These are phyloP conservation scores for Trichonephila inaurata DNA, from an alignment of 1,140 invertebrate species.

Conservation along the genomic window DNA sequence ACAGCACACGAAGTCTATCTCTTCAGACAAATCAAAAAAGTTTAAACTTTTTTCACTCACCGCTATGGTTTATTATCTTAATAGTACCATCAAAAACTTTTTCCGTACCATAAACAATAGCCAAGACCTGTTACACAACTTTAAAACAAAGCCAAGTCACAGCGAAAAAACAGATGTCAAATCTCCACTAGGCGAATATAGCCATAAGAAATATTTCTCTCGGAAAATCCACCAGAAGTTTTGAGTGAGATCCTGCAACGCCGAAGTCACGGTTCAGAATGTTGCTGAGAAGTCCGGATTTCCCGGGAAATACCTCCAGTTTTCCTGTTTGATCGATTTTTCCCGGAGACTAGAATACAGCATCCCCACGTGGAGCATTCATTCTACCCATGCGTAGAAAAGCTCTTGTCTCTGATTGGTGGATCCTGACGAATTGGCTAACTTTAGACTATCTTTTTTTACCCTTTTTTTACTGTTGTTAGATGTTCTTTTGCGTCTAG, in stretches of 20 bases:
- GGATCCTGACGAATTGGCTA: constrained; percentile 27
- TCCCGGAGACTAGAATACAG: constrained; percentile 9
- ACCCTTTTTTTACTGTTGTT: neutral
- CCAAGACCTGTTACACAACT: too few species aligned
- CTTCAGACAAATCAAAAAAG: too few species aligned
- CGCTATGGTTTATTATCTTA: too few species aligned
- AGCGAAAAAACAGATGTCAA: too few species aligned
- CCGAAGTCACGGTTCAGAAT: neutral
- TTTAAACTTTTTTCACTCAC: too few species aligned
- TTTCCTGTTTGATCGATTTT: constrained; percentile 58
- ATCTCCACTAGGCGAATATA: too few species aligned
- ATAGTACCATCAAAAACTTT: too few species aligned
- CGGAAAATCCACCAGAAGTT: neutral
- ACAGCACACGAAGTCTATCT: too few species aligned
- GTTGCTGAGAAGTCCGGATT: constrained; percentile 46
- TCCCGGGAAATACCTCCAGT: constrained; percentile 45
- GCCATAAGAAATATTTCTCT: neutral
- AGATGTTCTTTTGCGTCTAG: neutral
- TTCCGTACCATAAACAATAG: too few species aligned
- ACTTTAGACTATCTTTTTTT: neutral
- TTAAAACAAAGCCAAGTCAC: too few species aligned
- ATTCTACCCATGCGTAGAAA: neutral
- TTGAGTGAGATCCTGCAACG: neutral
- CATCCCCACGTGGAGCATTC: constrained; percentile 44
- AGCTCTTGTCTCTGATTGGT: neutral